Percentiles rank a stretch among this genome's conserved stretches.
Evolutionary conservation across 2,113 vertebrate species (phyloP).

Genomic region (Tragelaphus buxtoni): DNA sequence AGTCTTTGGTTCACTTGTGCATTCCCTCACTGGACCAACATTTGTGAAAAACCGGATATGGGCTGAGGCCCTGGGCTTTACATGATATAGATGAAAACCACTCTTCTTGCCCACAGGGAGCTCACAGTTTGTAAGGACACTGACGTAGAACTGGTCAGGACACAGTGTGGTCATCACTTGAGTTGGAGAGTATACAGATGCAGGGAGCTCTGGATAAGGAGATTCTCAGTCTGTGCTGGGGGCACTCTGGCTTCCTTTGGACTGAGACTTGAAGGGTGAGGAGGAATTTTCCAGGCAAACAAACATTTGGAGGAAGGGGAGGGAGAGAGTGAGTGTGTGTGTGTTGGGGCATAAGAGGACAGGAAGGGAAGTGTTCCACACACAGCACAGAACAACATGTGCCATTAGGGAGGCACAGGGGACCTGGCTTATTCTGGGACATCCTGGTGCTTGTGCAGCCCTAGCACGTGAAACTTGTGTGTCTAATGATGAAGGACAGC

Average conservation of each 20-base stretch:
- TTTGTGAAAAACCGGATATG: background rate
- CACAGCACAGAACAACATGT: background rate
- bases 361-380: background rate
- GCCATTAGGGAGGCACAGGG: background rate
- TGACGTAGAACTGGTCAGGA: background rate
- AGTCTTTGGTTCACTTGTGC: background rate
- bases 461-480: background rate
- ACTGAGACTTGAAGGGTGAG: background rate
- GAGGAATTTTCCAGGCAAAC: slow-evolving; percentile 25
- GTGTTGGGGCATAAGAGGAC: background rate
- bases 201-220: background rate
- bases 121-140: background rate
- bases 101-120: background rate
- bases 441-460: background rate
- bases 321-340: no score
- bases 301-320: background rate
- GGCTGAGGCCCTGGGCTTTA: background rate
- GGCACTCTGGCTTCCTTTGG: background rate
- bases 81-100: background rate
- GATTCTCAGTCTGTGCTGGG: background rate
- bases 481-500: background rate
- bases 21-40: background rate
- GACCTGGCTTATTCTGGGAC: background rate
- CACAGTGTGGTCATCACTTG: background rate
- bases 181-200: background rate